Conservation (phyloP, 1,140 invertebrate species). For the Diprion similis region DNA sequence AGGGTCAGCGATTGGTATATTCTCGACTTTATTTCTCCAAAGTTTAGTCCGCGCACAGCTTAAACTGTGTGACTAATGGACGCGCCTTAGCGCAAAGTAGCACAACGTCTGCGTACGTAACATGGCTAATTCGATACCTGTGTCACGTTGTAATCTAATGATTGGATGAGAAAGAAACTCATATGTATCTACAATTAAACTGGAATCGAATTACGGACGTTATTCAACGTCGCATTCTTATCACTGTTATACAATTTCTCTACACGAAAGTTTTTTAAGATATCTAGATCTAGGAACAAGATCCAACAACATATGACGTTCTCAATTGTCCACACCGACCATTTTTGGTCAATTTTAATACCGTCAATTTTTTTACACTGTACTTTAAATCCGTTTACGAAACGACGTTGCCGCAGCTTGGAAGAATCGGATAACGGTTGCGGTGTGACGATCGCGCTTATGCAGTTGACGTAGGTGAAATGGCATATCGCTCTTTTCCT, state of each 20-base stretch:
- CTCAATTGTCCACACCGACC: no score
- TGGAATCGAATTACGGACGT: neutral
- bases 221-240: neutral
- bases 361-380: no score
- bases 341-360: no score
- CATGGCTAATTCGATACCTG: neutral
- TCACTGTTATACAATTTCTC: no score
- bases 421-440: no score
- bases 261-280: no score
- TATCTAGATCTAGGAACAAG: no score
- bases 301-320: no score
- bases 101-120: neutral
- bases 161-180: neutral
- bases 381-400: conserved; percentile 23
- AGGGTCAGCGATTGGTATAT: neutral
- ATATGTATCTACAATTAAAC: neutral
- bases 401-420: conserved; percentile 25
- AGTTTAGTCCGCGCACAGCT: neutral
- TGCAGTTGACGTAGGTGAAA: neutral
- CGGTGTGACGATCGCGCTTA: neutral
- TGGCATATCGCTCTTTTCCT: neutral
- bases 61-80: no score
- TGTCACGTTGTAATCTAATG: neutral
- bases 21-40: neutral
- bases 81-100: no score